Base-by-base conservation (phyloP, 2,797 vertebrate genomes). In the Emys orbicularis region DNA sequence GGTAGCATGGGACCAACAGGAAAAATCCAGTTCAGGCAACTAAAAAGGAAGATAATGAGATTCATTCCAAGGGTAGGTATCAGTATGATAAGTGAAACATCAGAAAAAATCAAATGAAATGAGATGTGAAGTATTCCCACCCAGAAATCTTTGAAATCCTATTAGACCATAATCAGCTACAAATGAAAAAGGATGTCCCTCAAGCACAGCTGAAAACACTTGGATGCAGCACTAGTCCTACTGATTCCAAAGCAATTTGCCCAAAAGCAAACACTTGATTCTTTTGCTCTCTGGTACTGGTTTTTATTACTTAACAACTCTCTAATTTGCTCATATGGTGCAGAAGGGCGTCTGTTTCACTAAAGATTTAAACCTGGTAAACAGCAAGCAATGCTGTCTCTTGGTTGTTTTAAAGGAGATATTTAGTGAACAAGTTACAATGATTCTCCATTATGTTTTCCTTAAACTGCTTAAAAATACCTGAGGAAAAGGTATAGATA, bases 61-160 rank as follows among this genome's bases (percentile, higher is more conserved):
- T 92, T 92, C 96, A 87, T 94, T 96, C 82, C 94, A 90, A 93
- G 74, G 44, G 18, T 90, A 93, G 61, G 81, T 87, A 94, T 88
- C 86, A 86, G 77, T 68, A 87, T 93, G 96, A 94, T 88, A 96
- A 97, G 89, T 65, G 25, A 94, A 97, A 94, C 79, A 89, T 91
- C 0, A 85, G 81, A 47, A 53, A 83, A 77, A 89, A 94, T 85
- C 76, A 91, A 90, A 92, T 84, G 68, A 82, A 96, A 92, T 90
- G 86, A 96, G 89, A 96, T 91, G 61, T 94, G 92, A 96, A 90
- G 68, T 83, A 29, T 77, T 96, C 76, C 94, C 91, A 96, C 87
- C 65, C 79, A 97, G 89, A 96, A 97, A 97, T 90, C 95, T 96
- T 86, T 88, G 95, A 95, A 94, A 97, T 96, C 92, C 81, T 92